Evolutionary conservation across 2,797 vertebrate genomes (phyloP), one percentile per base, ranked within the genome.

Genomic region (Cuculus canorus): DNA sequence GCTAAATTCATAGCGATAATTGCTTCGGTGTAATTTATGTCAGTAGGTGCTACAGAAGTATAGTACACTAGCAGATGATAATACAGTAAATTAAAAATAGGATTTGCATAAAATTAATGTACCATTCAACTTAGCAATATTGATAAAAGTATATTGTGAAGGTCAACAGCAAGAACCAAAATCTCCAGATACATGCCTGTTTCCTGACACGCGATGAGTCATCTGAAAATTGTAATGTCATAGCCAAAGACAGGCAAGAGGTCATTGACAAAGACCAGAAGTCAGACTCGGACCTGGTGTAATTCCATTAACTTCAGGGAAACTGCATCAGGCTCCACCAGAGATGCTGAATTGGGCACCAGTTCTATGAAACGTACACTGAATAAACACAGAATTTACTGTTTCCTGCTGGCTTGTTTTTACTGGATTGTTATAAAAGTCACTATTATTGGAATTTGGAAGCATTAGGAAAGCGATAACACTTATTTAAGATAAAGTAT

Each of bases 301-400:
- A 93, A 95, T 77, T 48, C 90, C 75, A 95, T 87, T 89, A 87
- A 68, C 70, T 82, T n/a, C 86, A 92, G 57, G 61, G 56, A 90
- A 93, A 92, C 80, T 64, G 52, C 78, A 93, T 88, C 83, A 82
- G 83, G 52, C 41, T 53, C 82, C 72, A 87, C 59, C 72, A 75
- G 57, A 90, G 80, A 45, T 21, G 33, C 88, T 83, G 90, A 54
- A 75, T 83, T 86, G 93, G 82, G 78, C 75, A 93, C 17, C 28
- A n/a, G 39, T 27, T 39, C 82, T 56, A 52, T 4, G 17, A 33
- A 41, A 66, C 0, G 2, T 10, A 69, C 63, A 14, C 63, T 54
- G 80, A 91, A 88, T 86, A 95, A 86, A 82, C 64, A 47, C 61
- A 43, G 59, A 27, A 63, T 50, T 56, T 56, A 4, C 69, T 75